These are phyloP conservation scores for Procavia capensis DNA, from an alignment of 2,113 vertebrate genomes.

Conservation along the genomic window DNA sequence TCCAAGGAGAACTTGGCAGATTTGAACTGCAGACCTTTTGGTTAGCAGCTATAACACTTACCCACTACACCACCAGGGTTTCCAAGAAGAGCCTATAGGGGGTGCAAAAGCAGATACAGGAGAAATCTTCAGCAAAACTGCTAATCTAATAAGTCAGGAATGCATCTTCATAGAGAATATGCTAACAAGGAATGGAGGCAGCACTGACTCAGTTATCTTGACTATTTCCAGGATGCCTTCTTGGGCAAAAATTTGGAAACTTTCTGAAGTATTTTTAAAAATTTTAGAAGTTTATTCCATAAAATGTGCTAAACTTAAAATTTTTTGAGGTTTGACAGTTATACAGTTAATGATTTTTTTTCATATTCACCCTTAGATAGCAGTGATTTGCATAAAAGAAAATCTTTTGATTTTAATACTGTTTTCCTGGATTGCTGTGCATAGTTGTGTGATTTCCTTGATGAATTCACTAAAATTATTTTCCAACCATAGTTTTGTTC, in stretches of 20 bases:
- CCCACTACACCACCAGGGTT: no score
- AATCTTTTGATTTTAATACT: conserved; percentile 48
- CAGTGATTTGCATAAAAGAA: conserved; percentile 29
- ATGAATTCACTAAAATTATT: conserved; percentile 68
- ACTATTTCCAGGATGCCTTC: not conserved
- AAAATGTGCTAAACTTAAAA: conserved; percentile 40
- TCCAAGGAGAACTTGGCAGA: no score
- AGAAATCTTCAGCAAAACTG: conserved; percentile 1
- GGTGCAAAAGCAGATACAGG: not conserved
- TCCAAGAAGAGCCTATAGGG: not conserved
- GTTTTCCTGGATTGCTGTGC: conserved; percentile 45
- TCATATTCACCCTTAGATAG: conserved; percentile 29
- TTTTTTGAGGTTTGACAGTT: not conserved
- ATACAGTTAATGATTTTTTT: not conserved
- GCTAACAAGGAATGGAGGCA: not conserved
- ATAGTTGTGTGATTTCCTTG: conserved; percentile 62
- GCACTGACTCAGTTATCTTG: not conserved
- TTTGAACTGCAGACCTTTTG: no score
- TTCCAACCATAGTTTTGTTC: conserved; percentile 64
- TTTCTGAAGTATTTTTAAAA: conserved; percentile 42
- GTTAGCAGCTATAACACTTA: no score
- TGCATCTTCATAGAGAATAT: not conserved
- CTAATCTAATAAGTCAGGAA: conserved; percentile 5
- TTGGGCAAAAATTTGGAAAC: conserved; percentile 3
- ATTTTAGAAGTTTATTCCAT: not conserved